phyloP scores from a whole-genome alignment of 92 coral and sea anemone genomes.

The Blastomussa wellsi region DNA sequence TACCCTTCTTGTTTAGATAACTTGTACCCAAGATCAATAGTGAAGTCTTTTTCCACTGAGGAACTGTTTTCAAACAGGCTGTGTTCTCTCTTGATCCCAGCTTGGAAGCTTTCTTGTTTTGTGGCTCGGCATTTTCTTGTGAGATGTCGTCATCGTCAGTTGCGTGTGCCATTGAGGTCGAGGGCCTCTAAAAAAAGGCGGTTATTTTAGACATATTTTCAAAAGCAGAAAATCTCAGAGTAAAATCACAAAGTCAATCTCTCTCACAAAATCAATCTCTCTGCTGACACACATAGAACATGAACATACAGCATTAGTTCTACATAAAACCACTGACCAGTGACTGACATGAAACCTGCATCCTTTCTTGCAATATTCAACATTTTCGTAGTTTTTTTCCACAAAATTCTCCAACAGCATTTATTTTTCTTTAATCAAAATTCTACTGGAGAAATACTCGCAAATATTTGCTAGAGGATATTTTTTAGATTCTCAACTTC shows the following conservation, averaged over 20 bases:
- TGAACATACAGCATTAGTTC: slow-evolving; percentile 29
- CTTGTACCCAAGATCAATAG: slow-evolving; percentile 44
- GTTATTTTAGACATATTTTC: slow-evolving; percentile 49
- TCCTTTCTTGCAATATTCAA: slow-evolving; percentile 41
- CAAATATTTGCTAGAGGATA: slow-evolving; percentile 29
- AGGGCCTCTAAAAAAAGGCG: slow-evolving; percentile 44
- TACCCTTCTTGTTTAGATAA: slow-evolving; percentile 43
- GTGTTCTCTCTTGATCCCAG: slow-evolving; percentile 31
- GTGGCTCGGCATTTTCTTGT: slow-evolving; percentile 37
- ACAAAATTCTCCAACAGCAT: slow-evolving; percentile 33
- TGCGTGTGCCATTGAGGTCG: slow-evolving; percentile 42
- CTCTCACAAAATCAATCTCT: slow-evolving; percentile 21
- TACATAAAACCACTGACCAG: slow-evolving; percentile 44
- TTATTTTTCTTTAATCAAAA: slow-evolving; percentile 13
- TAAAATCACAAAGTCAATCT: too few species aligned
- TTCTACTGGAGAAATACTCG: slow-evolving; percentile 38
- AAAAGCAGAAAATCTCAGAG: slow-evolving; percentile 32
- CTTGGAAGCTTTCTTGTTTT: slow-evolving; percentile 37
- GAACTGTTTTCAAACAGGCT: slow-evolving; percentile 40
- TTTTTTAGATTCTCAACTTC: too few species aligned
- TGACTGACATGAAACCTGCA: slow-evolving; percentile 34
- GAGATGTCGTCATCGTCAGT: slow-evolving; percentile 42
- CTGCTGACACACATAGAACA: slow-evolving; percentile 33
- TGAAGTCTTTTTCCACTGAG: slow-evolving; percentile 37
- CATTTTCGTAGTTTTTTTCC: slow-evolving; percentile 34